phyloP scores from a whole-genome alignment of 2,797 vertebrate species.

The Percopsis omiscomaycus region DNA sequence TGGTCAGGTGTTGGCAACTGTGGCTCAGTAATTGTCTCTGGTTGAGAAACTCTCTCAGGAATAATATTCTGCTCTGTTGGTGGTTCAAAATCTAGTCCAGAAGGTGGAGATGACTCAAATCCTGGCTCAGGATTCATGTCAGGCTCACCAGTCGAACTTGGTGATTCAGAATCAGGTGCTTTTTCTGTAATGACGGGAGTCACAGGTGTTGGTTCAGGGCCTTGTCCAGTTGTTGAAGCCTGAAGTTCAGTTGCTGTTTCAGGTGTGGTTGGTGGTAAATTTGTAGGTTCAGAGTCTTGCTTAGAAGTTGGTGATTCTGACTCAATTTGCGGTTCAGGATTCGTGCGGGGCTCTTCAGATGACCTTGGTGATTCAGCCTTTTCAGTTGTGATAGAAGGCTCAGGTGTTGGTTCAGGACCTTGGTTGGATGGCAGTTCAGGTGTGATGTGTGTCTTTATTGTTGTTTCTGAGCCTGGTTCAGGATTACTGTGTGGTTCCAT shows the following conservation, averaged over 20 bases:
- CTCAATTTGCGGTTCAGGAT: not conserved
- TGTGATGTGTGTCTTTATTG: not conserved
- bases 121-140: not conserved
- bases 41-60: not conserved
- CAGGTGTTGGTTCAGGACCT: not conserved
- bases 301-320: not conserved
- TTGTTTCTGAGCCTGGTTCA: not conserved
- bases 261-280: not conserved
- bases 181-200: too few relatives aligned
- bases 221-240: fast-evolving
- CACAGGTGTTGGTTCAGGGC: not conserved
- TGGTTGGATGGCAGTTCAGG: not conserved
- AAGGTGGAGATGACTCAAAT: not conserved
- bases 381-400: not conserved
- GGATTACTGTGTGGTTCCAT: not conserved
- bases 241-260: not conserved
- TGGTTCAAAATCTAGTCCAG: not conserved
- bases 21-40: not conserved
- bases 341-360: not conserved
- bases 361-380: not conserved
- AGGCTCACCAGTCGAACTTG: not conserved
- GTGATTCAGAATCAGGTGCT: not conserved
- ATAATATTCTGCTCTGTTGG: not conserved
- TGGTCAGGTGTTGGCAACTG: fast-evolving
- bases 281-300: not conserved